Conservation (phyloP, 2,888 invertebrate genomes). For the Altica lythri region DNA sequence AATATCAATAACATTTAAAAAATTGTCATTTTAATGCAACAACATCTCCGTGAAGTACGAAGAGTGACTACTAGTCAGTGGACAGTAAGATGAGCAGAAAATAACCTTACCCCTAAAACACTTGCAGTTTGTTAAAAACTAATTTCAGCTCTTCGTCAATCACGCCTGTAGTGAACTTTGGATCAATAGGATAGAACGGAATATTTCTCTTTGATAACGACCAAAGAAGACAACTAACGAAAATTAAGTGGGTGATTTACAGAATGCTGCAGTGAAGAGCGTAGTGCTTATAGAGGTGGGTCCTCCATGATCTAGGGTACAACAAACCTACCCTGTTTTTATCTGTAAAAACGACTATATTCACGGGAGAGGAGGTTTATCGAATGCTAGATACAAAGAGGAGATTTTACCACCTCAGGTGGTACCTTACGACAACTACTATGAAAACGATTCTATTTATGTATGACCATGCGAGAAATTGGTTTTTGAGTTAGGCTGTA, state of each 20-base stretch:
- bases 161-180: too few relatives aligned
- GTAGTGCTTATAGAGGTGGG: conserved; percentile 13
- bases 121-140: too few relatives aligned
- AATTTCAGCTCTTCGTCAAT: too few relatives aligned
- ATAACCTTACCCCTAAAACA: too few relatives aligned
- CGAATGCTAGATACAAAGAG: conserved; percentile 25
- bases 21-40: too few relatives aligned
- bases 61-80: too few relatives aligned
- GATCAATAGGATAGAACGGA: too few relatives aligned
- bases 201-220: conserved; percentile 37
- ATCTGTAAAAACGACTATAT: conserved; percentile 22
- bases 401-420: conserved; percentile 28
- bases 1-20: too few relatives aligned
- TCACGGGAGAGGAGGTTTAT: conserved; percentile 14
- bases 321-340: conserved; percentile 20
- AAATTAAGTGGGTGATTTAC: conserved; percentile 18
- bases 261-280: conserved; percentile 11
- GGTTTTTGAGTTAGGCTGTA: not conserved
- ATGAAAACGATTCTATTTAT: conserved; percentile 26
- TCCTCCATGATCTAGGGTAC: conserved; percentile 17
- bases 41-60: too few relatives aligned
- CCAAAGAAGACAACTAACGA: conserved; percentile 35
- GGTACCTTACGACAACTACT: conserved; percentile 26
- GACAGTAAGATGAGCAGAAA: too few relatives aligned
- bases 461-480: conserved; percentile 28